These are phyloP conservation scores for Hololepta plana DNA, from an alignment of 2,888 invertebrate genomes.

Conservation along the genomic window DNA sequence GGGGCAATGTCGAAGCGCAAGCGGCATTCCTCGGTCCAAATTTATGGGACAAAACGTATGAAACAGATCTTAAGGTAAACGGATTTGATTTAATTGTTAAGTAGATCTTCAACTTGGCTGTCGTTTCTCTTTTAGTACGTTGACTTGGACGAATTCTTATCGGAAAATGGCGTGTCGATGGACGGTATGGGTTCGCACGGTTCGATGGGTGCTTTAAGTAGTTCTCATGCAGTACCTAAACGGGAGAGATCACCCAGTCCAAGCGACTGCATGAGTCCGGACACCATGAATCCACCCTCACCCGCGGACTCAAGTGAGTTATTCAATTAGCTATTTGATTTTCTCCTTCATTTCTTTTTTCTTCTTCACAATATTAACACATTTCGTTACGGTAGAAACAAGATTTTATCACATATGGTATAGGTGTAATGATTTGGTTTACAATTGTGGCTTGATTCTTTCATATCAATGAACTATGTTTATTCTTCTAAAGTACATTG, in stretches of 20 bases:
- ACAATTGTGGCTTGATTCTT: no score
- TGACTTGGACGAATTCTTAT: conserved; percentile 92
- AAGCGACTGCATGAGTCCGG: conserved; percentile 77
- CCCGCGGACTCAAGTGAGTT: conserved; percentile 77
- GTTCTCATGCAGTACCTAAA: conserved; percentile 57
- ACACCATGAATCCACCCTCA: conserved; percentile 75
- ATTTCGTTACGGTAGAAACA: no score
- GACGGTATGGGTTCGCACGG: conserved; percentile 50
- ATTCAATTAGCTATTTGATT: no score
- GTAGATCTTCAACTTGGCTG: background rate
- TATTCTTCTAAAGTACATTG: no score
- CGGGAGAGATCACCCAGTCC: conserved; percentile 76
- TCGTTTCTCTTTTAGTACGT: conserved; percentile 55
- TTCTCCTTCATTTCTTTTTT: no score
- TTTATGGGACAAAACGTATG: conserved; percentile 91
- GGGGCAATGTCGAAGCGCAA: conserved; percentile 76
- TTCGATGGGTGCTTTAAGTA: conserved; percentile 33
- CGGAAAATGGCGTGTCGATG: conserved; percentile 84
- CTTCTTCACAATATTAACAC: no score
- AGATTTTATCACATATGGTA: no score
- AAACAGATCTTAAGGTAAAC: conserved; percentile 86
- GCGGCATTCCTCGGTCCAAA: conserved; percentile 92
- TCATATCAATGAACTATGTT: no score
- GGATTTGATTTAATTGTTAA: conserved; percentile 3
- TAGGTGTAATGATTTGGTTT: no score